These are phyloP conservation scores for Anomalospiza imberbis DNA, from an alignment of 2,797 vertebrate species.

Conservation along the genomic window DNA sequence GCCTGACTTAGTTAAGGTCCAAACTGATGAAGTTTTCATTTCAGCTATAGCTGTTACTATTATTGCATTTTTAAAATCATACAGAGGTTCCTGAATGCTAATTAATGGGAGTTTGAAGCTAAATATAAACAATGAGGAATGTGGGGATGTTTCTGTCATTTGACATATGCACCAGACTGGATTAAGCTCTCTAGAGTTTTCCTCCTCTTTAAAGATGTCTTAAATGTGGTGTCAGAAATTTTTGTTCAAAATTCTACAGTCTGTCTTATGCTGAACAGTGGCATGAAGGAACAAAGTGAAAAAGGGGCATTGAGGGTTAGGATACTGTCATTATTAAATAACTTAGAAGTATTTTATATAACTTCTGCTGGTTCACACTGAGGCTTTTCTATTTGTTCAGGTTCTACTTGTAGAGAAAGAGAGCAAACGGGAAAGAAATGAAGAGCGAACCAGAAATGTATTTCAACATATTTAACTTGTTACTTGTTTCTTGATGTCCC, in stretches of 20 bases:
- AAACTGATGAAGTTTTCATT: background rate
- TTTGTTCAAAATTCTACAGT: background rate
- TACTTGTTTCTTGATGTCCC: background rate
- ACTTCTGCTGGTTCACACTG: background rate
- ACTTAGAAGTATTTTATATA: background rate
- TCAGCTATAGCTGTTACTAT: background rate
- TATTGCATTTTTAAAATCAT: background rate
- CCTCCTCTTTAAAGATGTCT: background rate
- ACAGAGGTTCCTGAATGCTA: background rate
- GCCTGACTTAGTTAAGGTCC: background rate
- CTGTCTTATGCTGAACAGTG: background rate
- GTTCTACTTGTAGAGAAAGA: background rate
- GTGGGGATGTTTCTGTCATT: background rate
- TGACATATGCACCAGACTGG: background rate
- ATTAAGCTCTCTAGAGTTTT: background rate
- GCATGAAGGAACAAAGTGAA: background rate
- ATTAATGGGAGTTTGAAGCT: background rate
- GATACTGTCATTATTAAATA: background rate
- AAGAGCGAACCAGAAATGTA: background rate
- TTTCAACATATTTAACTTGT: conserved; percentile 15
- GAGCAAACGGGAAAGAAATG: background rate
- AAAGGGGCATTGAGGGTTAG: background rate
- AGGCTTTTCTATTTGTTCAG: background rate
- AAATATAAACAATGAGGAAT: background rate
- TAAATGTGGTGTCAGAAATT: background rate